These are phyloP conservation scores for Apamea crenata DNA, from an alignment of 2,888 invertebrate species.

Conservation along the genomic window DNA sequence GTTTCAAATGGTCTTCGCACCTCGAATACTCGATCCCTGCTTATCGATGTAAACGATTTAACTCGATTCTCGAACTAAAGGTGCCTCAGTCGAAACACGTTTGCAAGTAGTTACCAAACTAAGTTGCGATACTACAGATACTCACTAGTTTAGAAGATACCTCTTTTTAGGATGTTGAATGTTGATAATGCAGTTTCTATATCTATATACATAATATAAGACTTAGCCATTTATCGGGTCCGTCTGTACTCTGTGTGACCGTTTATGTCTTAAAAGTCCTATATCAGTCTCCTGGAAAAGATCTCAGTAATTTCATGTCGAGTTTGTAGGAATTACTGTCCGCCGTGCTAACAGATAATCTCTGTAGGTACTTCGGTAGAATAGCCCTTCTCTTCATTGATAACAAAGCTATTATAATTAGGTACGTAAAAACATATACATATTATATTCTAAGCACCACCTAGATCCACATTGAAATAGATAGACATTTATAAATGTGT, in stretches of 20 bases:
- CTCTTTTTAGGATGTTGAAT: neutral
- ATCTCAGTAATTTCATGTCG: too few species aligned
- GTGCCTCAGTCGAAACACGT: constrained; percentile 49
- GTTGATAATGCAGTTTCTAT: constrained; percentile 8
- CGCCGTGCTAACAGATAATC: too few species aligned
- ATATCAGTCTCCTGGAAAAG: too few species aligned
- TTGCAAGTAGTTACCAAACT: constrained; percentile 33
- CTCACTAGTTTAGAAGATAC: neutral
- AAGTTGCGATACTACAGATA: neutral
- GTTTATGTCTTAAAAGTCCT: neutral
- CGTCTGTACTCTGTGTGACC: neutral
- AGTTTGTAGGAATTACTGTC: too few species aligned
- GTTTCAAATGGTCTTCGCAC: constrained; percentile 8
- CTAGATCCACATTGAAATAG: too few species aligned
- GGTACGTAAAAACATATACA: too few species aligned
- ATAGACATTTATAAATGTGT: neutral
- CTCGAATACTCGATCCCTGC: constrained; percentile 34
- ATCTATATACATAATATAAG: neutral
- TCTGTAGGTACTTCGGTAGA: too few species aligned
- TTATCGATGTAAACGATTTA: constrained; percentile 58
- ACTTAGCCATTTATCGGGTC: neutral
- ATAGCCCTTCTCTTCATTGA: too few species aligned
- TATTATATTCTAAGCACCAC: neutral
- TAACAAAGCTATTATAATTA: too few species aligned
- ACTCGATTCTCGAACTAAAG: constrained; percentile 48